Conservation (phyloP, 2,113 vertebrate species). For the Falcunculus frontatus region DNA sequence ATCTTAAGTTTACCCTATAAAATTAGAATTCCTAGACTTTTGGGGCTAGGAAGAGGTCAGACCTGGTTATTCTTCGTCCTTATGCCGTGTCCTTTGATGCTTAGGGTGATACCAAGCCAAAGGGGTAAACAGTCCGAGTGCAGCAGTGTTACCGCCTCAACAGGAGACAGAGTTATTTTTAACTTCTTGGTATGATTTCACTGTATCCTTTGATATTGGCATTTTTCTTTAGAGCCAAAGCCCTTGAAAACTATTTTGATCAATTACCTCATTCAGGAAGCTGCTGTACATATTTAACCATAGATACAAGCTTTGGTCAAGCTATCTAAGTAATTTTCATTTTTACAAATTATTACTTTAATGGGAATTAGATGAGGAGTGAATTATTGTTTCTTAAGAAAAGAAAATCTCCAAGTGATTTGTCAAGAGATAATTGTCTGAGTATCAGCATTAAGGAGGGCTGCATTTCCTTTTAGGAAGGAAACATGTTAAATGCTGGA, state of each 20-base stretch:
- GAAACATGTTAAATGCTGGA: constrained; percentile 22
- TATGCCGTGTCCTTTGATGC: not conserved
- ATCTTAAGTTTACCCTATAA: not conserved
- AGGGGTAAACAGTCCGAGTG: not conserved
- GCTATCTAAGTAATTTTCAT: constrained; percentile 20
- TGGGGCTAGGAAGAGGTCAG: not conserved
- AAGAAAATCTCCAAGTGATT: constrained; percentile 33
- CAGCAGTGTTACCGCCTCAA: not conserved
- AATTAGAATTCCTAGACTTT: not conserved
- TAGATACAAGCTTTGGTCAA: constrained; percentile 23
- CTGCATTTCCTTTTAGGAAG: constrained; percentile 49
- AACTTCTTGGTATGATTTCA: not conserved
- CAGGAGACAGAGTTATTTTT: not conserved
- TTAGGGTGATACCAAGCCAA: not conserved
- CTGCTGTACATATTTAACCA: constrained; percentile 14
- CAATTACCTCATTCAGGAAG: constrained; percentile 57
- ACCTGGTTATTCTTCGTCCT: not conserved
- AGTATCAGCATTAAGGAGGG: not conserved
- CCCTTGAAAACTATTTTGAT: constrained; percentile 45
- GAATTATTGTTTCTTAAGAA: constrained; percentile 34
- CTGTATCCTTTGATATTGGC: not conserved
- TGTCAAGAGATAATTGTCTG: constrained; percentile 45
- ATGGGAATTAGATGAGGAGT: constrained; percentile 56
- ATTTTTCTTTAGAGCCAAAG: constrained; percentile 7
- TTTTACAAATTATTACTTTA: constrained; percentile 54